phyloP scores from a whole-genome alignment of 2,113 vertebrate genomes.

The Struthio camelus region DNA sequence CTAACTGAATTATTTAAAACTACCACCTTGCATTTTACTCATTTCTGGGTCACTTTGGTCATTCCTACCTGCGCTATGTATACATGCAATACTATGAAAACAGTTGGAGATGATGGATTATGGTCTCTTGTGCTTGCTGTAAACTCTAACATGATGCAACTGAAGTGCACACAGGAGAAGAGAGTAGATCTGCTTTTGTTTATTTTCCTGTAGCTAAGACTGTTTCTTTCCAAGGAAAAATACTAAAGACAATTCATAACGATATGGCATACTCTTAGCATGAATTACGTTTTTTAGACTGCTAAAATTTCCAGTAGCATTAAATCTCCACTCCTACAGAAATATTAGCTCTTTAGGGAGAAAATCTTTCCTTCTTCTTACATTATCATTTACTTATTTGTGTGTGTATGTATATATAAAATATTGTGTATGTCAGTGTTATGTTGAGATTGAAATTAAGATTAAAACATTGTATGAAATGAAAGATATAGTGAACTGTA shows the following conservation, averaged over 20 bases:
- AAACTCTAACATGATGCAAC: neutral
- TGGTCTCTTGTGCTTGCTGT: neutral
- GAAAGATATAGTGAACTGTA: neutral
- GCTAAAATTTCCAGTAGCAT: neutral
- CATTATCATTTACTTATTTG: neutral
- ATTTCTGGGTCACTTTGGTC: neutral
- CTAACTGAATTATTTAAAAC: neutral
- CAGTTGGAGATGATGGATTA: neutral
- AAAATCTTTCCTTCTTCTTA: neutral
- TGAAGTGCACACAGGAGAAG: neutral
- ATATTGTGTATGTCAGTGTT: neutral
- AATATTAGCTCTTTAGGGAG: neutral
- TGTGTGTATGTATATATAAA: neutral
- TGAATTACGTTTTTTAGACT: neutral
- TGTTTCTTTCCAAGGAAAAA: conserved; percentile 26
- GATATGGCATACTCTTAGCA: neutral
- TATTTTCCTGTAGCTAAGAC: neutral
- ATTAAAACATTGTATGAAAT: neutral
- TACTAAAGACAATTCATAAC: neutral
- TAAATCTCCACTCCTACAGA: neutral
- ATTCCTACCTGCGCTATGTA: neutral
- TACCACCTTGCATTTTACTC: neutral
- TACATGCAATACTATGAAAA: neutral
- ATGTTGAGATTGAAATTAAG: neutral
- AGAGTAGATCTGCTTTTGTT: neutral